Evolutionary conservation across 1,140 invertebrate species (phyloP), one percentile per base, ranked within the genome.

Genomic region (Drosophila takahashii): DNA sequence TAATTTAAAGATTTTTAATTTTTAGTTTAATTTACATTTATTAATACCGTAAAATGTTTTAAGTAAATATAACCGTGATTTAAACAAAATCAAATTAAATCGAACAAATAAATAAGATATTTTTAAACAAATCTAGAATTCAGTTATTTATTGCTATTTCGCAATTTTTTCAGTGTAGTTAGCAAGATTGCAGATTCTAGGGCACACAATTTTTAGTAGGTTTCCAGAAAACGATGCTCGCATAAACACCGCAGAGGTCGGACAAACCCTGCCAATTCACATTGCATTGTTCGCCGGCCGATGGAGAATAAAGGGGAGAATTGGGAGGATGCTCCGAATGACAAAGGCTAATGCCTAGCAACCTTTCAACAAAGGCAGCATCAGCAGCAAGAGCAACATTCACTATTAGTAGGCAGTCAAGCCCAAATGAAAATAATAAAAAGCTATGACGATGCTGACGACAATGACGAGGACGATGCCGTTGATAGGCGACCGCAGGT

Each of bases 331-430:
- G 75, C 66, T 71, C 67, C 61, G 74, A 84, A 87, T 87, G 84
- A 87, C 84, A 89, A 87, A 87, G 84, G 84, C 74, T 87, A 87
- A 87, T 87, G 79, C 84, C 76, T 89, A 79, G 79, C 84, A 87
- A 87, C 83, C 71, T 83, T 61, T 60, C 65, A 79, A 87, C 76
- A 81, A 77, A 77, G 69, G 73, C 67, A 47, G 58, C 75, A 81
- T 52, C 65, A 47, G 51, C 51, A 61, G 57, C 54, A 73, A 61
- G 54, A 76, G 62, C 70, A 79, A 70, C 75, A 60, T 50, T 45
- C 45, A 72, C 70, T 76, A 84, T 84, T 84, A 80, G 81, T 79
- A 84, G 80, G 80, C 80, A 85, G 80, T 79, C 64, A 79, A 58
- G 78, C 54, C 54, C 62, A 62, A 86, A 85, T 77, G 81, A 85